phyloP scores from a whole-genome alignment of 2,113 vertebrate genomes.

The Austrofundulus limnaeus region DNA sequence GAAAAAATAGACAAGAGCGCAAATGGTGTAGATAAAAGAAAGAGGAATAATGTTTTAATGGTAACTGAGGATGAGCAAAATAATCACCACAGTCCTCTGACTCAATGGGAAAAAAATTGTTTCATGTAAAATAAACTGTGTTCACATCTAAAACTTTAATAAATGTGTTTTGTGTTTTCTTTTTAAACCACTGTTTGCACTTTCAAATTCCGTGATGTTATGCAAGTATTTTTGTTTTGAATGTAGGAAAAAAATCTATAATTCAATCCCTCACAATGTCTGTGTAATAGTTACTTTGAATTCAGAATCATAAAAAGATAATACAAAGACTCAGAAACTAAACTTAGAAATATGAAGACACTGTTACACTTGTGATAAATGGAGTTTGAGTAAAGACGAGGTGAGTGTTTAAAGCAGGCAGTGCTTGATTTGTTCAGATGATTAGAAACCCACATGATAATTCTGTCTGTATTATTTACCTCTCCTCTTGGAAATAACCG shows the following conservation, averaged over 20 bases:
- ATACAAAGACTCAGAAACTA: constrained; percentile 18
- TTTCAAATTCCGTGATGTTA: not conserved
- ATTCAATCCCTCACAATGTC: too few relatives aligned
- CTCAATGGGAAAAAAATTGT: constrained; percentile 51
- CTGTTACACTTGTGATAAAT: constrained; percentile 22
- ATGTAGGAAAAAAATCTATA: constrained; percentile 34
- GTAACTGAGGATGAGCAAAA: constrained; percentile 54
- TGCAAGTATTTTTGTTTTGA: constrained; percentile 19
- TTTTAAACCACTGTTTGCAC: constrained; percentile 32
- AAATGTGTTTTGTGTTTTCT: constrained; percentile 17
- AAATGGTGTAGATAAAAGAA: constrained; percentile 54
- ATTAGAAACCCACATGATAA: constrained; percentile 59
- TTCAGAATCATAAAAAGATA: constrained; percentile 15
- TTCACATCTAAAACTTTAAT: constrained; percentile 58
- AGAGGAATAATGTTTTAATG: constrained; percentile 66
- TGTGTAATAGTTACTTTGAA: constrained; percentile 41
- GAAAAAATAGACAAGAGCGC: constrained; percentile 54
- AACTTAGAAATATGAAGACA: constrained; percentile 23
- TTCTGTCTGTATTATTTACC: constrained; percentile 57
- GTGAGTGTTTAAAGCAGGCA: constrained; percentile 33
- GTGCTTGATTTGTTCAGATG: constrained; percentile 53
- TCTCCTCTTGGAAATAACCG: constrained; percentile 48
- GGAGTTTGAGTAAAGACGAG: constrained; percentile 35
- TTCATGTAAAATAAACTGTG: constrained; percentile 50
- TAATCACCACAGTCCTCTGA: constrained; percentile 53